Evolutionary conservation across 2,113 vertebrate species (phyloP).

Genomic region (Paramisgurnus dabryanus): DNA sequence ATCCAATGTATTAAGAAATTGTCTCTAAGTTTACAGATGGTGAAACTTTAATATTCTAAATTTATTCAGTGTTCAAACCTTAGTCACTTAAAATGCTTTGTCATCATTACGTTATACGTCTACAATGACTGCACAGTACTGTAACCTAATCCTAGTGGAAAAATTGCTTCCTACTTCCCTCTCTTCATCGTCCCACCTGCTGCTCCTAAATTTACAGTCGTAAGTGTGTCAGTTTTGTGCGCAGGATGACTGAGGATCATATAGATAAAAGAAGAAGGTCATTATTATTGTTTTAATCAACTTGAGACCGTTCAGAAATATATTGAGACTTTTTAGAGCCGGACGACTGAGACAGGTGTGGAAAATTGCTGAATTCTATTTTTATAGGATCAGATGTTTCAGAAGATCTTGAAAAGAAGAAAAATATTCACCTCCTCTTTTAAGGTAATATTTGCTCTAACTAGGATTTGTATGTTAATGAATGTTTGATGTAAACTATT

Average conservation of each 20-base stretch:
- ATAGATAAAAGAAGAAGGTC: neutral
- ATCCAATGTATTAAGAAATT: neutral
- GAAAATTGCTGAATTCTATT: neutral
- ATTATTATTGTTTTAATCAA: constrained; percentile 8
- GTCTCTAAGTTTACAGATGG: neutral
- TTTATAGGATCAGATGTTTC: too few relatives aligned
- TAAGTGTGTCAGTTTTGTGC: neutral
- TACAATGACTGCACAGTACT: neutral
- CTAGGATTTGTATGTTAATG: neutral
- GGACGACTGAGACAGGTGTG: neutral
- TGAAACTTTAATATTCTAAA: neutral
- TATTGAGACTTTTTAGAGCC: neutral
- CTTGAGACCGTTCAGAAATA: constrained; percentile 15
- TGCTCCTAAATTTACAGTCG: neutral
- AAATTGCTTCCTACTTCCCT: constrained; percentile 25
- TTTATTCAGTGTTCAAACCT: neutral
- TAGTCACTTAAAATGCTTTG: constrained; percentile 14
- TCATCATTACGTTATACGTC: constrained; percentile 14
- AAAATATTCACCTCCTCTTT: neutral
- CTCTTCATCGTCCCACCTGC: neutral
- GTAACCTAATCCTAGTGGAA: neutral
- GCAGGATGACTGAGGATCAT: neutral
- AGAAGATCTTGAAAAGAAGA: neutral
- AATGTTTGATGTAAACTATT: too few relatives aligned
- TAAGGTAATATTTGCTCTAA: constrained; percentile 14